Percentiles rank a stretch among this genome's conserved stretches.
phyloP scores from a whole-genome alignment of 1,140 invertebrate species.

The Hestina assimilis region DNA sequence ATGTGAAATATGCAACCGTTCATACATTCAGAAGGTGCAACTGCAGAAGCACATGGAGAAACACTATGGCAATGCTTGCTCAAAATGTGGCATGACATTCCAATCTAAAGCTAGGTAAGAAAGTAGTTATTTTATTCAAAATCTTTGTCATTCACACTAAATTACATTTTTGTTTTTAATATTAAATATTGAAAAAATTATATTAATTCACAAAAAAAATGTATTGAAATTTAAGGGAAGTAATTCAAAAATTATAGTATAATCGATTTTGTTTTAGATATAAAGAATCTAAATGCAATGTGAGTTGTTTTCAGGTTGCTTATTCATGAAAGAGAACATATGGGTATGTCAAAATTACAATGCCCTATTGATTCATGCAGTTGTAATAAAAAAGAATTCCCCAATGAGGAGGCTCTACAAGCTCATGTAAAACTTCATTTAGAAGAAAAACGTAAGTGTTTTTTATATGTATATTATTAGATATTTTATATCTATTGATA shows the following conservation, averaged over 20 bases:
- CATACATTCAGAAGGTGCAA: constrained; percentile 62
- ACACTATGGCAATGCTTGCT: constrained; percentile 45
- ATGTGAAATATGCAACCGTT: constrained; percentile 47
- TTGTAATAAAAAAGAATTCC: constrained; percentile 36
- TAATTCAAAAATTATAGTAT: too few relatives aligned
- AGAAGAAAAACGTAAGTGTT: constrained; percentile 41
- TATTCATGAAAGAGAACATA: constrained; percentile 41
- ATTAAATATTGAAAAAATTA: too few relatives aligned
- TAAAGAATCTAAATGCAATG: too few relatives aligned
- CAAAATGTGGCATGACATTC: constrained; percentile 36
- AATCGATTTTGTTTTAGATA: too few relatives aligned
- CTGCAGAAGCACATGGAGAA: constrained; percentile 49
- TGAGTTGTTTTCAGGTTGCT: constrained; percentile 46
- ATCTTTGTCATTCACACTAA: background rate
- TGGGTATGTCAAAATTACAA: constrained; percentile 31
- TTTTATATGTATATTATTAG: background rate
- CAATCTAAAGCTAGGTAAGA: constrained; percentile 38
- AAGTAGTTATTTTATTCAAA: background rate
- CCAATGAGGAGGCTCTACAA: constrained; percentile 26
- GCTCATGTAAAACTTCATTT: constrained; percentile 50
- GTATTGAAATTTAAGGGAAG: too few relatives aligned
- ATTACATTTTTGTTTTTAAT: too few relatives aligned
- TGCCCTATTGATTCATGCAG: constrained; percentile 46
- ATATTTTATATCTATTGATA: too few relatives aligned
- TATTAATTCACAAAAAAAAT: too few relatives aligned